These are phyloP conservation scores for Neolamprologus fasciatus DNA, from an alignment of 2,113 vertebrate species.

Conservation along the genomic window DNA sequence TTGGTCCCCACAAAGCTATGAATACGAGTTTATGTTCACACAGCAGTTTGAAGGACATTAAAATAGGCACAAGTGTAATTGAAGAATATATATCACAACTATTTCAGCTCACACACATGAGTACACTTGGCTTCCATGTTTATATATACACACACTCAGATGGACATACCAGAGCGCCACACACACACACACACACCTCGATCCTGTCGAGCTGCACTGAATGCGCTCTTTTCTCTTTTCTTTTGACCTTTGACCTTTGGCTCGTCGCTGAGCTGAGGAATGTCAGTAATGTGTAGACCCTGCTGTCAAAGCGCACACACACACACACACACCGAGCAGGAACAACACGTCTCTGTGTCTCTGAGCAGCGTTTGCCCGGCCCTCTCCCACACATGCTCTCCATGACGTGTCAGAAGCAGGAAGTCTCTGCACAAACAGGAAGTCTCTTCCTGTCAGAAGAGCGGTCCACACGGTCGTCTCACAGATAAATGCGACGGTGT, in stretches of 20 bases:
- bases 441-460: not conserved
- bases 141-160: not conserved
- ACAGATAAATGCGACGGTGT: not conserved
- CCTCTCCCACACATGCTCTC: not conserved
- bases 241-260: slow-evolving; percentile 6
- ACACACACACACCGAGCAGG: not conserved
- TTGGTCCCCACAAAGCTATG: accelerated
- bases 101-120: not conserved
- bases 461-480: accelerated
- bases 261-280: slow-evolving; percentile 18
- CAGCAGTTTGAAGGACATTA: not conserved
- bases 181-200: not conserved
- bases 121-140: not conserved
- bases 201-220: not conserved
- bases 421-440: not conserved
- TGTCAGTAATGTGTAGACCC: not conserved
- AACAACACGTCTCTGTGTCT: not conserved
- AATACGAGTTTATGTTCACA: not conserved
- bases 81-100: not conserved
- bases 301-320: not conserved
- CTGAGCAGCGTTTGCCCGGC: not conserved
- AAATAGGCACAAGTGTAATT: not conserved
- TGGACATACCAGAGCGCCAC: accelerated
- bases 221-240: not conserved
- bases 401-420: not conserved